Percentiles rank a stretch among this genome's conserved stretches.
Evolutionary conservation across 2,797 vertebrate genomes (phyloP).

Genomic region (Lindbergichthys nudifrons): DNA sequence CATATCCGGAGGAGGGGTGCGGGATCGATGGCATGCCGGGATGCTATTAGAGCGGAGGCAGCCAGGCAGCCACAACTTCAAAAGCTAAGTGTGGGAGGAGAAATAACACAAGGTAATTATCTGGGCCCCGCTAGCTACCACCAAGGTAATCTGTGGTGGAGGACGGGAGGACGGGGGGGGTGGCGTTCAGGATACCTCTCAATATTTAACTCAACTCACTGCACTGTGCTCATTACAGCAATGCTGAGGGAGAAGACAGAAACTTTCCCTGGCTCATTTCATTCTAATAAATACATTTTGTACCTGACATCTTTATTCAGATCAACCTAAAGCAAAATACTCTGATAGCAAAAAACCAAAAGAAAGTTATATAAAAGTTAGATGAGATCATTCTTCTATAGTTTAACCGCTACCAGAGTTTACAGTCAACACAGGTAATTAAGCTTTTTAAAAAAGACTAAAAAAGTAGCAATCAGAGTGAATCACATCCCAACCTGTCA

Average conservation of each 20-base stretch:
- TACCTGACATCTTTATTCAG: background rate
- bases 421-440: slow-evolving; percentile 1
- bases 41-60: slow-evolving; percentile 68
- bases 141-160: slow-evolving; percentile 65
- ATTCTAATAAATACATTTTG: slow-evolving; percentile 3
- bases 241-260: slow-evolving; percentile 21
- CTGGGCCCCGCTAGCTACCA: slow-evolving; percentile 59
- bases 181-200: slow-evolving; percentile 64
- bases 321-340: background rate
- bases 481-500: slow-evolving; percentile 51
- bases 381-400: background rate
- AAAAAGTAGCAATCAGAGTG: background rate
- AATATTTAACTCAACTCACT: slow-evolving; percentile 61
- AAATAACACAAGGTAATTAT: slow-evolving; percentile 81
- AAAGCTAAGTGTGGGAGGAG: slow-evolving; percentile 76
- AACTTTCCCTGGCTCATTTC: slow-evolving; percentile 23
- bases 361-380: background rate
- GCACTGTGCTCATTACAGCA: slow-evolving; percentile 46
- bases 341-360: background rate
- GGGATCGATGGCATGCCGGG: slow-evolving; percentile 70
- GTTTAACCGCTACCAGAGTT: slow-evolving; percentile 17
- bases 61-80: slow-evolving; percentile 66
- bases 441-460: background rate
- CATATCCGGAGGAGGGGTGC: slow-evolving; percentile 64
- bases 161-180: slow-evolving; percentile 35